Percentiles rank a stretch among this genome's conserved stretches.
These are phyloP conservation scores for Cochlearius cochlearius DNA, from an alignment of 2,113 vertebrate species.

Conservation along the genomic window DNA sequence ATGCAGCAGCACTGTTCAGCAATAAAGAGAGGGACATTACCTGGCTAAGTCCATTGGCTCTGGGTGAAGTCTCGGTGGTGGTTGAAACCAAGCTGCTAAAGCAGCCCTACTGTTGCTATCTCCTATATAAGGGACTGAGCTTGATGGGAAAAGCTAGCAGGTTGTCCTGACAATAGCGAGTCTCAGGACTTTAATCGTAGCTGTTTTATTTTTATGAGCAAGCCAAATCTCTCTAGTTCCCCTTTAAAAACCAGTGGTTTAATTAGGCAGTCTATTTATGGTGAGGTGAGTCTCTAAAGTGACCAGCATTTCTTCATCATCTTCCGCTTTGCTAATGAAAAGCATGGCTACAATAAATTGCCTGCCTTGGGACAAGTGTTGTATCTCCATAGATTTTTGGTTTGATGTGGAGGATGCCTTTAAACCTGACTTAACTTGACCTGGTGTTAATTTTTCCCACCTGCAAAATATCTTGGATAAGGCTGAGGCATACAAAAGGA, in stretches of 20 bases:
- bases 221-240: neutral
- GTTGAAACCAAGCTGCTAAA: neutral
- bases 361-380: neutral
- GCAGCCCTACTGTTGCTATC: neutral
- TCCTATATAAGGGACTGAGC: neutral
- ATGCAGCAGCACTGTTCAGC: neutral
- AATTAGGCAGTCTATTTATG: neutral
- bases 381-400: neutral
- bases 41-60: neutral
- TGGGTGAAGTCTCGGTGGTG: neutral
- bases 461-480: neutral
- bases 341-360: neutral
- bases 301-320: constrained; percentile 13
- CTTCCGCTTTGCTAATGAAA: neutral
- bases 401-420: neutral
- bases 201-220: neutral
- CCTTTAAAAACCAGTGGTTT: constrained; percentile 19
- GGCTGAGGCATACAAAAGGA: neutral
- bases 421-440: neutral
- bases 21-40: constrained; percentile 2
- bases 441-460: neutral
- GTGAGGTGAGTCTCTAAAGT: constrained; percentile 16
- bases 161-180: neutral
- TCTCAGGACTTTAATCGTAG: neutral
- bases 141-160: neutral